Evolutionary conservation across 2,888 invertebrate species (phyloP), one percentile per base, ranked within the genome.

Genomic region (Polia nebulosa): DNA sequence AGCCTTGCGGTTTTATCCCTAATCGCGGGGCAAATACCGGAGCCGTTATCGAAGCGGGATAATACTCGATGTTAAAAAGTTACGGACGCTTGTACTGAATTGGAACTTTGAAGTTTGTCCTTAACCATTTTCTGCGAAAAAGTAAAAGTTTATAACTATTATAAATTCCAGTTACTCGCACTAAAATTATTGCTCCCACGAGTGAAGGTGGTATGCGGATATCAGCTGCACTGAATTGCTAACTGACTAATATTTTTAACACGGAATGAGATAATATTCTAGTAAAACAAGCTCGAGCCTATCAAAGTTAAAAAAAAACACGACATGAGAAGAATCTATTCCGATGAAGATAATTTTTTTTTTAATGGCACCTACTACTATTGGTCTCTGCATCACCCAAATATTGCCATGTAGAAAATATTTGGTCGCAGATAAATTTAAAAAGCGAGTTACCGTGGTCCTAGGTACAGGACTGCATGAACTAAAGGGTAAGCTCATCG

Each of bases 1-100:
- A 17, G 22, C 15, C 22, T 57, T 71, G 56, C 51, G 65, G 56
- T 64, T 70, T 76, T 75, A 76, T 76, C 64, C 74, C 59, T 59
- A 63, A 59, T 15, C n/a, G 32, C 25, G 5, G 13, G 63, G 49
- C 47, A 59, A 76, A 76, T 45, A 61, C 47, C 57, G 9, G 1
- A 11, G 13, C 20, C 51, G 17, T 11, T 71, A 65, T 72, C 72
- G 65, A 3, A 27, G 41, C 59, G n/a, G 76, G 72, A 64, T 64
- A 49, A 27, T 44, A 13, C 47, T 20, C 41, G 36, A n/a, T 52
- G 20, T 47, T 73, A 34, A 57, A 58, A 62, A 52, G 29, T 36
- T 29, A 34, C 27, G 25, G 20, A 20, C 29, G 47, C 41, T 55
- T 36, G 17, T 57, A 39, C 47, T 0, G 11, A 34, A 45, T 25